These are phyloP conservation scores for Poeciliopsis turrubarensis DNA, from an alignment of 2,113 vertebrate species.

Conservation along the genomic window DNA sequence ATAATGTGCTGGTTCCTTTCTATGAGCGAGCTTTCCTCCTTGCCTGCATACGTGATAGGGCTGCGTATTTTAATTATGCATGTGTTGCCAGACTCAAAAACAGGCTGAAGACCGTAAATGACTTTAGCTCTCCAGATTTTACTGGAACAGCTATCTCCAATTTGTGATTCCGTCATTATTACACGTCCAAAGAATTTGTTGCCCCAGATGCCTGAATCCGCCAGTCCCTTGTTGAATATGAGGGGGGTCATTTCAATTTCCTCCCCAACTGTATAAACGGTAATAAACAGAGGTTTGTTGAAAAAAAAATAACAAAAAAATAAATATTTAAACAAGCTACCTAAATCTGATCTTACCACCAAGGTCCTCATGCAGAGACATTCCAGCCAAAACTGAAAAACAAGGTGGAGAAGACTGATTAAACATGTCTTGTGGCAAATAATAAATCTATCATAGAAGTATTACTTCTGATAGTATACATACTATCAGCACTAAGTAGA, in stretches of 20 bases:
- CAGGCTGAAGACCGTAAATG: conserved; percentile 93
- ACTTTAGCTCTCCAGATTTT: conserved; percentile 91
- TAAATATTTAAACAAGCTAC: background rate
- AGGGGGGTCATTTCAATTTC: conserved; percentile 98
- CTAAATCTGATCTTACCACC: conserved; percentile 82
- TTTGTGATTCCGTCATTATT: conserved; percentile 84
- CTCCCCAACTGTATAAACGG: conserved; percentile 86
- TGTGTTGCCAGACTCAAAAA: conserved; percentile 92
- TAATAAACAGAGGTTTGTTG: background rate
- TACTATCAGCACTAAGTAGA: conserved; percentile 90
- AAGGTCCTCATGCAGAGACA: conserved; percentile 88
- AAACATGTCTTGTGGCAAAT: background rate
- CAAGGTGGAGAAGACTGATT: conserved; percentile 1
- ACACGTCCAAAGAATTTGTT: conserved; percentile 94
- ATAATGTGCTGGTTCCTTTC: conserved; percentile 90
- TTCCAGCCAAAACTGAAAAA: conserved; percentile 85
- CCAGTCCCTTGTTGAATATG: conserved; percentile 92
- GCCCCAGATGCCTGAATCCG: conserved; percentile 89
- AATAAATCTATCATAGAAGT: background rate
- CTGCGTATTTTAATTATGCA: conserved; percentile 91
- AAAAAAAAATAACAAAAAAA: background rate
- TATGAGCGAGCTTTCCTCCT: conserved; percentile 86
- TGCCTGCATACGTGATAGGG: conserved; percentile 88
- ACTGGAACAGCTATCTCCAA: conserved; percentile 77
- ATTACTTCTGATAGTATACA: conserved; percentile 5